Evolutionary conservation across 2,797 vertebrate species (phyloP), one percentile per base, ranked within the genome.

Genomic region (Neosalanx taihuensis): DNA sequence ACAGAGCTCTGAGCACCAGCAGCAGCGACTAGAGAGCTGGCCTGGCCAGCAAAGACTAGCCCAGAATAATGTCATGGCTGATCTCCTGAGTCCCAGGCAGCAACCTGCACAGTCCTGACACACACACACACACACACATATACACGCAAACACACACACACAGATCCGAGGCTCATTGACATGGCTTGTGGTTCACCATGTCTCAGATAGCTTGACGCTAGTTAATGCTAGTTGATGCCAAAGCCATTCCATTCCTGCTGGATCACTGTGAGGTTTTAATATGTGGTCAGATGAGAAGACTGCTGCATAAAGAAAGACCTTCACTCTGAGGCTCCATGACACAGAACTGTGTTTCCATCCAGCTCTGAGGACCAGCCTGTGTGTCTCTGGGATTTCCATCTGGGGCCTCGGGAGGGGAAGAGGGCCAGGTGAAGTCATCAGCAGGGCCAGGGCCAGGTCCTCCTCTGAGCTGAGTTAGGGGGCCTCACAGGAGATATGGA

Each of bases 181-280:
- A 67, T 84, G 80, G 58, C 83, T 85, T 51, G 85, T 84, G 90
- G 88, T 83, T 86, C 61, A 35, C 88, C 86, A 81, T 89, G 88
- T 83, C 79, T 86, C 81, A 83, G 86, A 79, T 86, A 41, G 33
- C n/a, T n/a, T n/a, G n/a, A n/a, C n/a, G n/a, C n/a, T n/a, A n/a
- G 33, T 2, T 41, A 9, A 6, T 18, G 67, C 66, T 72, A 84
- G 75, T 82, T 87, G 87, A 87, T 73, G 75, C 82, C 81, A 72
- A 73, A 72, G 76, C 81, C 78, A 72, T 81, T 63, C 84, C 84
- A 88, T 83, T 87, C 84, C 84, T 89, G 85, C 86, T 89, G 79
- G 75, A 87, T 88, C 84, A 90, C 89, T 89, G 79, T 79, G 84
- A 81, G 72, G 84, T 89, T 85, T 89, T 86, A 85, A 91, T 89